Percentiles rank a stretch among this genome's conserved stretches.
These are phyloP conservation scores for Furcifer pardalis DNA, from an alignment of 2,797 vertebrate species.

Conservation along the genomic window DNA sequence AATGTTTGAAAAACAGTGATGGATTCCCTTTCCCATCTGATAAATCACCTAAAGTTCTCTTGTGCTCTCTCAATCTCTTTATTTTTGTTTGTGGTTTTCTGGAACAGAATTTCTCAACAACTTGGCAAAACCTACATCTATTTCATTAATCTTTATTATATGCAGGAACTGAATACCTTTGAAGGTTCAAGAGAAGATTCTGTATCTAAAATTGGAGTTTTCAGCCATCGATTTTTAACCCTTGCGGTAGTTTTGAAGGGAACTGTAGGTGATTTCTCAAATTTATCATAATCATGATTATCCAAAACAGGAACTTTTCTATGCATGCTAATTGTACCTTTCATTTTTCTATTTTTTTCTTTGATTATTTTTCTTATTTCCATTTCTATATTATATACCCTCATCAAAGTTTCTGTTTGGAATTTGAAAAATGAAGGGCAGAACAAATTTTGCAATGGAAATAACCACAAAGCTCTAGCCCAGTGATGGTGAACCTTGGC, in stretches of 20 bases:
- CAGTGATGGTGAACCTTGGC: too few species aligned
- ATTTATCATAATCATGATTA: not conserved
- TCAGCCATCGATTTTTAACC: constrained; percentile 18
- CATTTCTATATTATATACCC: not conserved
- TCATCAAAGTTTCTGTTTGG: not conserved
- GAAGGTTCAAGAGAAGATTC: constrained; percentile 13
- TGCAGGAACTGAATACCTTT: constrained; percentile 17
- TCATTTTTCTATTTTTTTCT: not conserved
- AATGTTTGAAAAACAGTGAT: constrained; percentile 13
- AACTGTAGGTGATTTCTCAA: constrained; percentile 26
- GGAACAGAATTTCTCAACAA: not conserved
- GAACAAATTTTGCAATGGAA: not conserved
- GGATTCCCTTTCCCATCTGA: constrained; percentile 5
- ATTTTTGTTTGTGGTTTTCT: not conserved
- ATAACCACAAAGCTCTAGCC: not conserved
- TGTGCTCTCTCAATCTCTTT: too few species aligned
- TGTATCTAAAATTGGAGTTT: constrained; percentile 16
- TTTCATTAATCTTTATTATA: constrained; percentile 18
- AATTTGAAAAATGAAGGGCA: not conserved
- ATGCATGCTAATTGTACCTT: not conserved
- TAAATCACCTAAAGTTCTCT: not conserved
- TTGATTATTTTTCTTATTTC: too few species aligned
- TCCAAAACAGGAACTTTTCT: too few species aligned
- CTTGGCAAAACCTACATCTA: not conserved
- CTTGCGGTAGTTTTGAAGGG: not conserved